Percentiles rank a stretch among this genome's conserved stretches.
Evolutionary conservation across 2,113 vertebrate genomes (phyloP).

Genomic region (Sturnus vulgaris): DNA sequence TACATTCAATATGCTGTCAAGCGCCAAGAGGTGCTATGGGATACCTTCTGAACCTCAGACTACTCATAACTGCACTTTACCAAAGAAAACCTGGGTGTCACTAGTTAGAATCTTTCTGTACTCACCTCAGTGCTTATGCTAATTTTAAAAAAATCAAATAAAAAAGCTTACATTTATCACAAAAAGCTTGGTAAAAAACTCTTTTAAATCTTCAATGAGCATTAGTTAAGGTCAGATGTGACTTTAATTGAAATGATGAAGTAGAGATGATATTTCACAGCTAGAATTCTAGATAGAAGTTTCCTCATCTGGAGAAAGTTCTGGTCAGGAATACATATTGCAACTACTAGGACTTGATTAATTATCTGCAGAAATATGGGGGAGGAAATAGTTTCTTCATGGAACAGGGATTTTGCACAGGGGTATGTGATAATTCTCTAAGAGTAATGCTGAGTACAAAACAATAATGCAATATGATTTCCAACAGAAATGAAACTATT

Average conservation of each 20-base stretch:
- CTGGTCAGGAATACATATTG: neutral
- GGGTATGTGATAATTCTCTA: neutral
- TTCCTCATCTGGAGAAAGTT: neutral
- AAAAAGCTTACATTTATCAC: neutral
- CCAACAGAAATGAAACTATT: neutral
- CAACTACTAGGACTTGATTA: neutral
- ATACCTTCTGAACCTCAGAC: neutral
- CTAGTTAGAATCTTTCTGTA: neutral
- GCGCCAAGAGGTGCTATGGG: neutral
- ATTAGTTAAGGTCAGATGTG: neutral
- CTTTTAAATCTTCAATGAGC: neutral
- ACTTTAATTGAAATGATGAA: neutral
- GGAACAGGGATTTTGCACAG: neutral
- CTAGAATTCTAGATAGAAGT: neutral
- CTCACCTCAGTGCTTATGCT: neutral
- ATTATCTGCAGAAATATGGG: neutral
- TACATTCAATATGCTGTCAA: neutral
- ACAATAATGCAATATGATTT: neutral
- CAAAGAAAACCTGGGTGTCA: neutral
- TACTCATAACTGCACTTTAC: neutral
- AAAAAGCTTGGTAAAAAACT: neutral
- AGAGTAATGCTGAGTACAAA: neutral
- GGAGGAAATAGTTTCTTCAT: neutral
- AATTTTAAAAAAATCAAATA: neutral
- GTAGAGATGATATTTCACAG: neutral